Evolutionary conservation across 2,797 vertebrate genomes (phyloP), one percentile per base, ranked within the genome.

Genomic region (Eulemur mongoz): DNA sequence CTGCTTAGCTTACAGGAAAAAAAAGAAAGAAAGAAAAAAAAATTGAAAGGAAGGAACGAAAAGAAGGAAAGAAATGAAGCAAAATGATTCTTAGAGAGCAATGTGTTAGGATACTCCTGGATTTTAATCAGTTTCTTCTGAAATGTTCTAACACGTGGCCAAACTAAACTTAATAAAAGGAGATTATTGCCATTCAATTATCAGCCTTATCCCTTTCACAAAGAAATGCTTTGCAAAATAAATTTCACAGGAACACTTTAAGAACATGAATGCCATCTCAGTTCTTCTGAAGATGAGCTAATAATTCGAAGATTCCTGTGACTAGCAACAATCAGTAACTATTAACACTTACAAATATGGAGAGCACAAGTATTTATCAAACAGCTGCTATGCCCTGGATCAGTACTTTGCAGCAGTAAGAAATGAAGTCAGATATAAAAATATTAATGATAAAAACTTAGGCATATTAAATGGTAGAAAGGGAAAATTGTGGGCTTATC

Each of bases 211-310:
- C 50, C 91, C 45, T 75, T 52, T 89, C 25, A 84, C 10, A 81
- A 86, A 54, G 35, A 95, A 91, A 87, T 72, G 22, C 38, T 96
- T 73, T 88, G n/a, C 11, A 93, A 88, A 69, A 94, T n/a, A 93
- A 83, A 79, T 35, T 59, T 95, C 72, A 88, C 5, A 23, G 22
- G 52, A 93, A 76, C 15, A 73, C 22, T 75, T 45, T 35, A 81
- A 81, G 43, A 43, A 91, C 8, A 75, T 70, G 25, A 94, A 95
- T 75, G n/a, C 15, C 30, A 89, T 86, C 35, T 95, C 40, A 81
- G 69, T 12, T 91, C 90, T 75, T 94, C 82, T 85, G 20, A 67
- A 22, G 2, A 63, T 94, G 12, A 93, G 54, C n/a, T 59, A 91
- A 35, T 81, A 94, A 82, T 65, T 81, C 22, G 17, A 85, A 59